Evolutionary conservation across 2,888 invertebrate genomes (phyloP), one percentile per base, ranked within the genome.

Genomic region (Drosophila histrio): DNA sequence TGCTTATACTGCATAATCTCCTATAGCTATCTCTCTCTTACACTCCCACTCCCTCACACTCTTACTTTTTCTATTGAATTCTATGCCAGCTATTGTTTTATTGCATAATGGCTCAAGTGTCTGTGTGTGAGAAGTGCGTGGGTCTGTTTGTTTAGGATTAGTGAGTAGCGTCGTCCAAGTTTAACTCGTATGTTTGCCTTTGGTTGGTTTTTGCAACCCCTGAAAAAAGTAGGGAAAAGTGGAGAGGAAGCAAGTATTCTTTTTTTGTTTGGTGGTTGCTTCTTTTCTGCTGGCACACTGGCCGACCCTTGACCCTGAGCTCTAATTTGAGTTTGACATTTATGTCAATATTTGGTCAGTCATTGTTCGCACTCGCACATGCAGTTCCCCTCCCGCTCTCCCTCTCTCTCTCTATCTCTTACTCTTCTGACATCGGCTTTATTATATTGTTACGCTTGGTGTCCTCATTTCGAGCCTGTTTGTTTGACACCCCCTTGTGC

Each of bases 301-400:
- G 26, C 1, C 64, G 84, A 88, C 87, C 87, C 87, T 88, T 88
- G 88, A 87, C 88, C 88, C 88, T 86, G 83, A 84, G 85, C 81
- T 79, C 87, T 88, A 87, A 88, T 87, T 87, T 81, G 81, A 88
- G 87, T 86, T 88, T 88, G 87, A 88, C 87, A 88, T 81, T 88
- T 86, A 88, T 88, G 88, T 88, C 87, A 88, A 88, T 88, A 88
- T 88, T 88, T 88, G 87, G 88, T 77, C 87, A 88, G 81, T 88
- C 85, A 88, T 88, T 88, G 86, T 85, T 80, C 83, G 72, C 75
- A 72, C 78, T 57, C 53, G 43, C 60, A 57, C 65, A 28, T 59
- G 60, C 67, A 67, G 52, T 67, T 77, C 50, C 22, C 13, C 11
- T 39, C 54, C 41, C 38, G 17, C 36, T 17, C 34, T 19, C 13